Conservation (phyloP, 1,140 invertebrate genomes). For the Heliconius congener region DNA sequence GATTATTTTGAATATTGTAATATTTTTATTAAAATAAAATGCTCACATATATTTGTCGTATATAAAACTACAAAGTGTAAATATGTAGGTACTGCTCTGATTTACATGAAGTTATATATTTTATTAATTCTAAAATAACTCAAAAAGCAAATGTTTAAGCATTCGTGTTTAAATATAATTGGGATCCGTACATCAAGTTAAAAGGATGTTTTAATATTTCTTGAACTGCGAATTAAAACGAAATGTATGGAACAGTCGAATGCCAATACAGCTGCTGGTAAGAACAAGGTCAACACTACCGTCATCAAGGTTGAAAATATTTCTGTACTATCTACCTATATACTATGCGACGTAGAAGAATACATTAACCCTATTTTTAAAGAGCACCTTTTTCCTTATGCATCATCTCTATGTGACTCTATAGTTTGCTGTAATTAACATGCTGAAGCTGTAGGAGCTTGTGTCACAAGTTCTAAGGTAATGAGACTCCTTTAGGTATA, state of each 20-base stretch:
- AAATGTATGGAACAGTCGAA: conserved; percentile 21
- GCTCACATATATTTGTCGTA: no score
- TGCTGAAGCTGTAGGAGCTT: background rate
- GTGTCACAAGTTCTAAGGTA: conserved; percentile 13
- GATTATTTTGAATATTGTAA: background rate
- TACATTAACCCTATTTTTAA: conserved; percentile 51
- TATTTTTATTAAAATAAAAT: background rate
- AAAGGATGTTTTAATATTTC: conserved; percentile 18
- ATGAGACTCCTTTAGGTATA: conserved; percentile 22
- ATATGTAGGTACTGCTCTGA: background rate
- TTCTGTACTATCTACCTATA: conserved; percentile 49
- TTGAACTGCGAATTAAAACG: conserved; percentile 12
- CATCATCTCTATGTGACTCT: conserved; percentile 3
- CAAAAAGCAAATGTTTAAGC: background rate
- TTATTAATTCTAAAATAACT: background rate
- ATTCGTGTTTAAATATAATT: background rate
- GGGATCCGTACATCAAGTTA: background rate
- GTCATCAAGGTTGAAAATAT: conserved; percentile 76
- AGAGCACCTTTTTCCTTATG: conserved; percentile 31
- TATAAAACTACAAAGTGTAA: background rate
- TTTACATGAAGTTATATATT: background rate
- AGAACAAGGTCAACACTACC: conserved; percentile 71
- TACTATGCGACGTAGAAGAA: conserved; percentile 50
- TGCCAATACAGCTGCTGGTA: conserved; percentile 56
- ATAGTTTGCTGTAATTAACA: conserved; percentile 29